phyloP scores from a whole-genome alignment of 2,113 vertebrate species.

The Corythornis vintsioides region DNA sequence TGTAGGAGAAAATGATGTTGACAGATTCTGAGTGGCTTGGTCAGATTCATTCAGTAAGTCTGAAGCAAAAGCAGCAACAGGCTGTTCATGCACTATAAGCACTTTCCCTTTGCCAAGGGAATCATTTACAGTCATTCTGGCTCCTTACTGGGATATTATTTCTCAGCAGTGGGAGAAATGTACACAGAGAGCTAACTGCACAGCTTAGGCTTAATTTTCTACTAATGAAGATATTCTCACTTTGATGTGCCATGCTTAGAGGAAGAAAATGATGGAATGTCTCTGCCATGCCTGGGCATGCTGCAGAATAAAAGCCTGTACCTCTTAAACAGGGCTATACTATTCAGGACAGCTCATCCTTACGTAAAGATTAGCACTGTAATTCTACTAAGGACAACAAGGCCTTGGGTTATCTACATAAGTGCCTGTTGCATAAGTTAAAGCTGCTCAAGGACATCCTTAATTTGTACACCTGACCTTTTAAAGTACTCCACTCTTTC shows the following conservation, averaged over 20 bases:
- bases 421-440: constrained; percentile 66
- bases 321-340: not conserved
- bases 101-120: not conserved
- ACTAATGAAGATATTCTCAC: not conserved
- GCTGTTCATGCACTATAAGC: not conserved
- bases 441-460: constrained; percentile 66
- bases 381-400: constrained; percentile 52
- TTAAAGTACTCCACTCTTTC: not conserved
- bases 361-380: constrained; percentile 58
- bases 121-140: not conserved
- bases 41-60: not conserved
- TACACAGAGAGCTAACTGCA: not conserved
- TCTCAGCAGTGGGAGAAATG: not conserved
- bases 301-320: not conserved
- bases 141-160: not conserved
- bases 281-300: not conserved
- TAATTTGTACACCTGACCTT: constrained; percentile 46
- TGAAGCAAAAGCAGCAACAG: not conserved
- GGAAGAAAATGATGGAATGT: not conserved
- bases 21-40: not conserved
- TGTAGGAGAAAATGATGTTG: not conserved
- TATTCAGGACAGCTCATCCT: constrained; percentile 57
- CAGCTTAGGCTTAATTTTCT: not conserved
- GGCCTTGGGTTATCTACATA: constrained; percentile 54
- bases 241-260: not conserved